Base-by-base conservation (phyloP, 2,113 vertebrate genomes). In the Grammomys surdaster region DNA sequence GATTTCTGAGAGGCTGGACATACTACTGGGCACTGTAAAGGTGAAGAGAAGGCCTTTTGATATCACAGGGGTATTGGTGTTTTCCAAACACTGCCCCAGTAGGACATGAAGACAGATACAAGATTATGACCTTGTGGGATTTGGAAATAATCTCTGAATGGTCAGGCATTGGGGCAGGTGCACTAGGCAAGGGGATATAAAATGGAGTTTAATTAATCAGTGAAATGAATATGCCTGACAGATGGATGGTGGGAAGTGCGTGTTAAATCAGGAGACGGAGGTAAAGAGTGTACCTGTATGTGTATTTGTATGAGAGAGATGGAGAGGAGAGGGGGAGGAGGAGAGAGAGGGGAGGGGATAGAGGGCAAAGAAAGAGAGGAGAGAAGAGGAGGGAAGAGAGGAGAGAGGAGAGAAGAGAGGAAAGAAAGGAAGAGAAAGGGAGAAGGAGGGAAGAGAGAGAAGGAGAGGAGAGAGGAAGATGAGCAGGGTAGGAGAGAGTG, bases 321-420 rank as follows among this genome's bases (percentile, higher is more conserved):
- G 22, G 33, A 75, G 9, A 16, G 40, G 8, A 22, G 17, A 11
- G 36, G 36, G 14, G 54, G 4, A 58, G 54, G 36, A 24, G 9
- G 17, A 14, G 0, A 36, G 77, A 36, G 77, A 51, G 2, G 8
- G 31, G 76, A 31, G 28, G 28, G 7, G 31, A 51, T 7, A 65
- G 63, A 63, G 22, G 7, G 73, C 16, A 7, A 60, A 60, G 20
- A 60, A 60, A 51, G 33, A 75, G 3, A 16, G 40, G 8, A 22
- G 7, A 11, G 36, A 20, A 13, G 54, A 2, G 54, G 20, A 24
- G 17, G 17, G 48, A 51, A 14, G 0, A 1, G 5, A 33, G 76
- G 31, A 1, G 8, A 20, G 11, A 11, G 7, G 6, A 2, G 26
- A 1, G 3, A 46, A 17, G 26, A 22, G 58, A 60, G 19, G 1